Conservation (phyloP, 2,113 vertebrate genomes). For the Heterochromis multidens region DNA sequence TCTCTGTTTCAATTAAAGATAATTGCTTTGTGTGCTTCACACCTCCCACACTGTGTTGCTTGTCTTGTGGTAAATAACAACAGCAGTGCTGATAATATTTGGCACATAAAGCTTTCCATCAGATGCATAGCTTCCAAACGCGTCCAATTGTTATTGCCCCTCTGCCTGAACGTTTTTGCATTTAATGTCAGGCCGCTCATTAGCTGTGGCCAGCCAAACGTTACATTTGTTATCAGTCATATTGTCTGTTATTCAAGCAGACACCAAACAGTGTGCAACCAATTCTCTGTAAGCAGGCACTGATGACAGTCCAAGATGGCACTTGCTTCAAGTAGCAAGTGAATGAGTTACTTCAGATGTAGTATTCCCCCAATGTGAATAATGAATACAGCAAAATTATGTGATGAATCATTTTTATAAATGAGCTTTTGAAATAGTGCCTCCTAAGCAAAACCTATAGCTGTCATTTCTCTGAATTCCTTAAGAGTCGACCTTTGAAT, state of each 20-base stretch:
- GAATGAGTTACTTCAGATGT: neutral
- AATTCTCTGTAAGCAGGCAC: neutral
- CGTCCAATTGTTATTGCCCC: neutral
- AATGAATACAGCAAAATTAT: neutral
- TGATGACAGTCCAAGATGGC: neutral
- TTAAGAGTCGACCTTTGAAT: neutral
- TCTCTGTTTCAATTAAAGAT: constrained; percentile 63
- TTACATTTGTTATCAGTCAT: constrained; percentile 16
- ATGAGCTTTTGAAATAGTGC: neutral
- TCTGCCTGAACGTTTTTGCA: neutral
- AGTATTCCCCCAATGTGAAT: neutral
- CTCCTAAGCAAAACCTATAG: neutral
- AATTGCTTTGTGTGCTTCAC: constrained; percentile 59
- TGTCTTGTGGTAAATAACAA: constrained; percentile 61
- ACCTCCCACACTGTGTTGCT: constrained; percentile 58
- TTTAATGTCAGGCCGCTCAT: constrained; percentile 38
- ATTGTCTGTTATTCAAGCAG: neutral
- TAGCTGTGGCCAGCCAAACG: constrained; percentile 43
- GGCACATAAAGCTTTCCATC: constrained; percentile 19
- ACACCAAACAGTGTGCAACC: neutral
- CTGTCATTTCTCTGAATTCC: neutral
- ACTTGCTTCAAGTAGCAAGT: neutral
- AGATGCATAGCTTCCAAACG: neutral
- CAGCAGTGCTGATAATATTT: constrained; percentile 18
- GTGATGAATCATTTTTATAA: neutral